Evolutionary conservation across 92 coral and sea anemone species (phyloP).

Genomic region (Zoanthus sansibaricus): DNA sequence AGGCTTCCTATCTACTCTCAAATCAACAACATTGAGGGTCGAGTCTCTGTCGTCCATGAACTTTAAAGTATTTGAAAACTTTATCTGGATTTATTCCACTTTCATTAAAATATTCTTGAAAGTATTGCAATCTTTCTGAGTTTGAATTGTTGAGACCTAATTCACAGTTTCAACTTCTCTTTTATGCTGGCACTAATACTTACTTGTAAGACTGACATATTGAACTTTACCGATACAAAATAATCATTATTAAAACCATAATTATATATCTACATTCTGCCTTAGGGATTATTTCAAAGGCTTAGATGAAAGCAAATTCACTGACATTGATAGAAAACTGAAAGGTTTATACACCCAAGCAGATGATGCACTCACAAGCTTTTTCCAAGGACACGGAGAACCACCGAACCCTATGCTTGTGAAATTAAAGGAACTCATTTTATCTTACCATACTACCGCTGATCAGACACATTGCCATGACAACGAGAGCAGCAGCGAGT

Average conservation of each 20-base stretch:
- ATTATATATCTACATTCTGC: background rate
- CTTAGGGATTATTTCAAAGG: conserved; percentile 38
- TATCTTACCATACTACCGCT: conserved; percentile 56
- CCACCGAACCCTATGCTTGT: conserved; percentile 77
- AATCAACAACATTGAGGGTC: too few species aligned
- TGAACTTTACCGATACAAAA: too few species aligned
- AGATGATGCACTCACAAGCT: conserved; percentile 45
- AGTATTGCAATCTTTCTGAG: too few species aligned
- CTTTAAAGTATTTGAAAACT: too few species aligned
- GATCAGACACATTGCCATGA: background rate
- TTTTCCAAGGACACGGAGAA: conserved; percentile 57
- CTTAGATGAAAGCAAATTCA: conserved; percentile 60
- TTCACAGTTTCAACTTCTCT: too few species aligned
- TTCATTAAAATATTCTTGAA: too few species aligned
- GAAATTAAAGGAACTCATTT: conserved; percentile 70
- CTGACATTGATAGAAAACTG: conserved; percentile 62
- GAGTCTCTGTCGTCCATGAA: too few species aligned
- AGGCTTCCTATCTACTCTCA: too few species aligned
- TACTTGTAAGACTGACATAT: too few species aligned
- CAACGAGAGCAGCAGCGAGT: background rate
- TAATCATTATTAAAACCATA: background rate
- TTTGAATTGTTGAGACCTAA: too few species aligned
- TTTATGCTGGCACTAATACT: too few species aligned
- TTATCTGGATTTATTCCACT: too few species aligned
- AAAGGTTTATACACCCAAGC: conserved; percentile 67